phyloP scores from a whole-genome alignment of 1,140 invertebrate genomes.

The Ooceraea biroi region DNA sequence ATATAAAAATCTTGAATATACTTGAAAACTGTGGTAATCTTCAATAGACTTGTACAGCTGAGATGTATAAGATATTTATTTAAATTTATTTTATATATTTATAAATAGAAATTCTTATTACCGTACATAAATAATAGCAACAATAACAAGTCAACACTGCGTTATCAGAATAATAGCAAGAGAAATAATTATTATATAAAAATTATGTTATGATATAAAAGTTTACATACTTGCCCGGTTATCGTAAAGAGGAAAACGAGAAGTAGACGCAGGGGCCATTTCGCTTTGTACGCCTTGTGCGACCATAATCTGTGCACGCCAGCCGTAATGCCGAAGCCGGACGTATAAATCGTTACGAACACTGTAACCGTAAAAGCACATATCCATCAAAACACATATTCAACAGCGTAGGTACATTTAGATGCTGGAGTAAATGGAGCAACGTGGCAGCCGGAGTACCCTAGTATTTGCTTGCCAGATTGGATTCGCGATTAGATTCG shows the following conservation, averaged over 20 bases:
- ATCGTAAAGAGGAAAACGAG: constrained; percentile 93
- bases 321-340: constrained; percentile 94
- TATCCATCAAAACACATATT: background rate
- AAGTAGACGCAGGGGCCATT: constrained; percentile 91
- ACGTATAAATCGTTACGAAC: constrained; percentile 88
- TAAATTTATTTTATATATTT: too few relatives aligned
- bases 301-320: constrained; percentile 96
- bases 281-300: constrained; percentile 95
- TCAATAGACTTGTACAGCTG: too few relatives aligned
- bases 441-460: background rate
- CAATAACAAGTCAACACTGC: background rate
- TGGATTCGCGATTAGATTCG: background rate
- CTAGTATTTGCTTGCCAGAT: background rate
- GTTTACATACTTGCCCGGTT: constrained; percentile 91
- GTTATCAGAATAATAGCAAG: background rate
- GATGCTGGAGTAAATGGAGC: background rate
- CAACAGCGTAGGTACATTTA: background rate
- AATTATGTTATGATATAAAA: background rate
- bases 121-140: background rate
- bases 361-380: constrained; percentile 85
- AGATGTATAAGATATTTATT: too few relatives aligned
- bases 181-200: too few relatives aligned
- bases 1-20: background rate
- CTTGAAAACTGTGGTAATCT: background rate
- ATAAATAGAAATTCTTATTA: too few relatives aligned